Evolutionary conservation across 2,797 vertebrate genomes (phyloP).

Genomic region (Anguilla pacifica): DNA sequence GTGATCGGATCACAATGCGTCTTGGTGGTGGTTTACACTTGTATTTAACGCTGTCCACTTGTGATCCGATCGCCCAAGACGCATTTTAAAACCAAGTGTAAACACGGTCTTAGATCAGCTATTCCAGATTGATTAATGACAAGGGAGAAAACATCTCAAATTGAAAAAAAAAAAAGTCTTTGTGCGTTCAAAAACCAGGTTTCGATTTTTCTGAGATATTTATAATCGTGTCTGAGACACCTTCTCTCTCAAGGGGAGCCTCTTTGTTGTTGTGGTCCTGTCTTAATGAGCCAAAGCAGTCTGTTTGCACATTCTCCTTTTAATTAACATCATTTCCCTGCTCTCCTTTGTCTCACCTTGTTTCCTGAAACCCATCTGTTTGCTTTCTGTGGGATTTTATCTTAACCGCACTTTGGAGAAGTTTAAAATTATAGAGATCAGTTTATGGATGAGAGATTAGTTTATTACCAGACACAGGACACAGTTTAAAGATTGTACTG

Average conservation of each 20-base stretch:
- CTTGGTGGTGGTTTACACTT: too few relatives aligned
- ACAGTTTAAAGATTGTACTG: background rate
- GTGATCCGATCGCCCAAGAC: too few relatives aligned
- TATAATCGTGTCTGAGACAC: background rate
- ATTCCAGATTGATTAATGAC: background rate
- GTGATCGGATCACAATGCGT: too few relatives aligned
- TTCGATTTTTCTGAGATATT: background rate
- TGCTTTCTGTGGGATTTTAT: background rate
- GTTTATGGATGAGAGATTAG: background rate
- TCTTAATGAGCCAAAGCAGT: background rate
- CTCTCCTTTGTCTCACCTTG: background rate
- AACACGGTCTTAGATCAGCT: background rate
- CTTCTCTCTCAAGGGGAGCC: background rate
- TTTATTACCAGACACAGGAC: conserved; percentile 5
- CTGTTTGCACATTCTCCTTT: background rate
- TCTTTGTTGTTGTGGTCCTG: background rate
- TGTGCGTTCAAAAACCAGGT: background rate
- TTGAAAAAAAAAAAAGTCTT: background rate
- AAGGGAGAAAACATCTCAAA: background rate
- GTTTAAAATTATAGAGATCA: background rate
- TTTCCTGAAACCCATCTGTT: background rate
- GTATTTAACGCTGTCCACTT: too few relatives aligned
- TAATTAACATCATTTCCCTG: background rate
- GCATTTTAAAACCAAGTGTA: too few relatives aligned
- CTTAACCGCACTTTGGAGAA: background rate